A percentile compares a stretch with the other conserved stretches of the same genome.
Evolutionary conservation across 2,888 invertebrate genomes (phyloP).

Genomic region (Patella caerulea): DNA sequence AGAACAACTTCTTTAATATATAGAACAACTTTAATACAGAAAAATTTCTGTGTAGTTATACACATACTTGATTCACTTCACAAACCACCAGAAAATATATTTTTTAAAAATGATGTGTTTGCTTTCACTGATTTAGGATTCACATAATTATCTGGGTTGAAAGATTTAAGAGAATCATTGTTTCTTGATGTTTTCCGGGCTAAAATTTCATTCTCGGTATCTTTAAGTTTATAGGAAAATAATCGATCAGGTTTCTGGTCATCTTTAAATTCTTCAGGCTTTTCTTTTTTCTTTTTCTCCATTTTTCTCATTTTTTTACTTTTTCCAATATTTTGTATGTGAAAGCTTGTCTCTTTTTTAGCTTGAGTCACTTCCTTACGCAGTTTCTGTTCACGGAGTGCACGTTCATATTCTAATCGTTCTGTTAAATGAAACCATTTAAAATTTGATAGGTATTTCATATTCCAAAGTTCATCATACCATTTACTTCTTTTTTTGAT

Average conservation of each 20-base stretch:
- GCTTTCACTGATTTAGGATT: constrained; percentile 19
- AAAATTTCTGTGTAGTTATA: no score
- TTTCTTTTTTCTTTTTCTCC: constrained; percentile 37
- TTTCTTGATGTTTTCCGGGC: constrained; percentile 31
- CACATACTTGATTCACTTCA: background rate
- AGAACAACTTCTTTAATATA: no score
- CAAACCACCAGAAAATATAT: constrained; percentile 52
- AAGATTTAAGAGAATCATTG: background rate
- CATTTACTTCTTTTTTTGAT: constrained; percentile 86
- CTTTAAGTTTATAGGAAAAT: constrained; percentile 41
- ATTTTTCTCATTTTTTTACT: constrained; percentile 77
- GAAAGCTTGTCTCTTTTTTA: constrained; percentile 86
- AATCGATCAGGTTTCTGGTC: constrained; percentile 18
- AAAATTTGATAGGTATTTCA: constrained; percentile 92
- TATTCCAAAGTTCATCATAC: constrained; percentile 93
- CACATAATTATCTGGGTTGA: background rate
- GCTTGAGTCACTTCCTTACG: constrained; percentile 91
- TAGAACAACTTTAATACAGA: no score
- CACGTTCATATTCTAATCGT: constrained; percentile 91
- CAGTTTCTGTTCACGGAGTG: constrained; percentile 88
- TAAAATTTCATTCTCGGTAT: constrained; percentile 60
- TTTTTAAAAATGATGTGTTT: constrained; percentile 51
- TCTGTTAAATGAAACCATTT: constrained; percentile 97
- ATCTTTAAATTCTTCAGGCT: constrained; percentile 31
- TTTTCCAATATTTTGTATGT: constrained; percentile 83